Conservation (phyloP, 2,797 vertebrate species). For the Podarcis lilfordi region DNA sequence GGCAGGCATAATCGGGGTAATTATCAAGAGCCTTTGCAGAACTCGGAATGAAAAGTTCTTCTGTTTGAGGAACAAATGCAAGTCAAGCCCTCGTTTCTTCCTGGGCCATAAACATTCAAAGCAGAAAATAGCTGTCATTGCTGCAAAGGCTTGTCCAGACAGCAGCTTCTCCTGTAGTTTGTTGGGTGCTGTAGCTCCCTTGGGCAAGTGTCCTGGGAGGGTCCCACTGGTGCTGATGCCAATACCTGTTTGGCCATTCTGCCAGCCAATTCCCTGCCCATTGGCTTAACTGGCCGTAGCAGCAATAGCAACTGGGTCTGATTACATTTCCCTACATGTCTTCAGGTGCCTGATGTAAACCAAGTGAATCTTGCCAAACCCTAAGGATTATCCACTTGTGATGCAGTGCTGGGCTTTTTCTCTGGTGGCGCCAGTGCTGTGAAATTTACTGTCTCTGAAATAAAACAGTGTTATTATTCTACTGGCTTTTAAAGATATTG, state of each 20-base stretch:
- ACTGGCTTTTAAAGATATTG: too few species aligned
- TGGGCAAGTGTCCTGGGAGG: neutral
- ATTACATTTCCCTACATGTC: neutral
- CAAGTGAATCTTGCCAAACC: too few species aligned
- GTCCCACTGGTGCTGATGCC: too few species aligned
- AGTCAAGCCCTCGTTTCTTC: neutral
- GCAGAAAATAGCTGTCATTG: neutral
- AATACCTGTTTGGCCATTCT: neutral
- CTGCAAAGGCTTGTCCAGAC: neutral
- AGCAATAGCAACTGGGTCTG: neutral
- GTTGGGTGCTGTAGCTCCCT: neutral
- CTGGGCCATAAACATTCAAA: neutral
- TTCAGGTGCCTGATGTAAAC: too few species aligned
- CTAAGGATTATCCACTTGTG: too few species aligned
- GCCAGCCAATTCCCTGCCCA: neutral
- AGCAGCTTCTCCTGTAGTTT: neutral
- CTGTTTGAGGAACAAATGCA: neutral
- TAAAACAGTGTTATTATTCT: too few species aligned
- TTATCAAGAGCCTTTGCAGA: slow-evolving; percentile 23
- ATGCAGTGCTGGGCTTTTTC: too few species aligned
- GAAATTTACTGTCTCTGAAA: too few species aligned
- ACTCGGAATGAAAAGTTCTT: neutral
- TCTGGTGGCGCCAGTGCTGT: too few species aligned
- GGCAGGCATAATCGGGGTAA: slow-evolving; percentile 11
- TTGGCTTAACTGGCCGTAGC: neutral